Evolutionary conservation across 2,113 vertebrate genomes (phyloP).

Genomic region (Acanthochromis polyacanthus): DNA sequence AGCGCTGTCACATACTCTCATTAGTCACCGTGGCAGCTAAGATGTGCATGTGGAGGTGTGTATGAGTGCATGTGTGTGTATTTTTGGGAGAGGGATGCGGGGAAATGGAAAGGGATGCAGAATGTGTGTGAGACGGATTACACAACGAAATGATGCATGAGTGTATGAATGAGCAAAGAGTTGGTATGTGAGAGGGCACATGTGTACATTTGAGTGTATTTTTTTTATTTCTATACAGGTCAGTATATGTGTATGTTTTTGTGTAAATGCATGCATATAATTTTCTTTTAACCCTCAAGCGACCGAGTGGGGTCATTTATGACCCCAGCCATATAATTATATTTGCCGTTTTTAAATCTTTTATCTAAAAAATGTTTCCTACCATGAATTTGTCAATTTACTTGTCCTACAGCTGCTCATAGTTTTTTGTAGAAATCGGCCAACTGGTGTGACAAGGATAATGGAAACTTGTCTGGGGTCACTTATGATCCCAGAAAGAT

Average conservation of each 20-base stretch:
- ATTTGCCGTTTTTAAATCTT: too few relatives aligned
- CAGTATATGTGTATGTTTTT: background rate
- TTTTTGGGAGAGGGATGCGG: conserved; percentile 31
- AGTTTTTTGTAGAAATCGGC: too few relatives aligned
- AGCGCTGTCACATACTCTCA: conserved; percentile 69
- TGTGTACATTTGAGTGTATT: background rate
- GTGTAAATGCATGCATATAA: background rate
- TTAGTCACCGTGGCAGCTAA: conserved; percentile 69
- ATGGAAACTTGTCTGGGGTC: too few relatives aligned
- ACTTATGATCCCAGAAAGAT: too few relatives aligned
- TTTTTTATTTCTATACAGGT: background rate
- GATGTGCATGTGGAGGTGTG: conserved; percentile 9
- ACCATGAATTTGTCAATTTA: too few relatives aligned
- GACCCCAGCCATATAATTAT: too few relatives aligned
- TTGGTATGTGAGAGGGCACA: background rate
- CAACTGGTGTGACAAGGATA: too few relatives aligned
- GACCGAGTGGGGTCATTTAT: too few relatives aligned
- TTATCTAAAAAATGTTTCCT: too few relatives aligned
- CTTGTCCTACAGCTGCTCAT: too few relatives aligned
- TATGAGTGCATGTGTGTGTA: background rate
- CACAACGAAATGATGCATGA: conserved; percentile 31
- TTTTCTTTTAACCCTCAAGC: too few relatives aligned
- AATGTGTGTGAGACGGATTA: conserved; percentile 24
- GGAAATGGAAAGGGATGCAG: conserved; percentile 14
- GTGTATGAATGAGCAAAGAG: background rate